Evolutionary conservation across 2,888 invertebrate genomes (phyloP), one percentile per base, ranked within the genome.

Genomic region (Acanthoscelides obtectus): DNA sequence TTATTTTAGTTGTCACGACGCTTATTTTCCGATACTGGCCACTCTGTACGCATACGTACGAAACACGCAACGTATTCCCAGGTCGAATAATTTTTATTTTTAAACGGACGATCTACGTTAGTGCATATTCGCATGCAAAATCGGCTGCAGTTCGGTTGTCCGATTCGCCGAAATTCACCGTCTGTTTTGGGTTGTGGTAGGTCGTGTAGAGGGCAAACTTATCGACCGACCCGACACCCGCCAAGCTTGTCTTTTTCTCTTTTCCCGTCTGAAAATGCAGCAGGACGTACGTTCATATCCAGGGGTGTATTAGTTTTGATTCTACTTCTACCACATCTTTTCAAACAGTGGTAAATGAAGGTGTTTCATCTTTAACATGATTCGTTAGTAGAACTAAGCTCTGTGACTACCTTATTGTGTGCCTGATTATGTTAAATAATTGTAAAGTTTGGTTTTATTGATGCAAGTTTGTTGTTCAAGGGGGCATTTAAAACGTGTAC

Each of bases 141-240:
- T 17, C 45, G 45, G 17, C 6, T 45, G 45, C 45, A 45, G 45
- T 45, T 25, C n/a, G n/a, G n/a, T n/a, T n/a, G n/a, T n/a, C n/a
- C 17, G 45, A 21, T 71, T 71, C 27, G 72, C 70, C 64, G 70
- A 68, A 22, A 66, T 21, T 67, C 68, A 66, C 21, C 22, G 70
- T 66, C 68, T 70, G 69, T 72, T 25, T 69, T 69, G 73, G 6
- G 70, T 77, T 78, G 73, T 72, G 78, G 77, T 75, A 78, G 78
- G 78, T 78, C 78, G 74, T 73, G 77, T 75, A 77, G 78, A 78
- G 78, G 78, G 75, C 77, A 71, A 75, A 75, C 74, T 72, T 75
- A 76, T 75, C 72, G 73, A 70, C 69, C 72, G 72, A 70, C 69
- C 72, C 71, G 45, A 12, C 12, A 45, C 45, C 45, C 45, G 45